Conservation (phyloP, 2,888 invertebrate species). For the Nemotelus pantherinus region DNA sequence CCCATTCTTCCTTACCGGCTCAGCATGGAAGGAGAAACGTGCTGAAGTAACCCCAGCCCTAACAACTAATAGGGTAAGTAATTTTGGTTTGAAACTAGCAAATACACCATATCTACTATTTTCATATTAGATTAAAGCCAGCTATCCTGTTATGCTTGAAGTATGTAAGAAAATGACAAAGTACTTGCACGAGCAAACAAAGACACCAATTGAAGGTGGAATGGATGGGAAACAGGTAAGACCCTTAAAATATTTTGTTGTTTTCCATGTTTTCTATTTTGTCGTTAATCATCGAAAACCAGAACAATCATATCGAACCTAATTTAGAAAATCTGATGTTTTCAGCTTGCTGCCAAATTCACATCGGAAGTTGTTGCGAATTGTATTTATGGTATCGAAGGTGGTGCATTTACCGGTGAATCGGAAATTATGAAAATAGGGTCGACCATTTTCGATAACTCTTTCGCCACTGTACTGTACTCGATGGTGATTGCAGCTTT, state of each 20-base stretch:
- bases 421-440: constrained; percentile 48
- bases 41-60: constrained; percentile 67
- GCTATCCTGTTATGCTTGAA: neutral
- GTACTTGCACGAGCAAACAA: constrained; percentile 9
- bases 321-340: neutral
- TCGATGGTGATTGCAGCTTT: constrained; percentile 45
- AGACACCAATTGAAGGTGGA: constrained; percentile 39
- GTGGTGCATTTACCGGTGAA: constrained; percentile 54
- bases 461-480: constrained; percentile 34
- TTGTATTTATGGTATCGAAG: constrained; percentile 60
- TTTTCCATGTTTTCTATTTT: neutral
- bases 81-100: neutral
- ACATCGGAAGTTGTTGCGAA: constrained; percentile 57
- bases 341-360: constrained; percentile 57
- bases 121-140: constrained; percentile 24
- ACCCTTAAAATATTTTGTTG: neutral
- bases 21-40: constrained; percentile 66
- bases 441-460: constrained; percentile 43
- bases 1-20: constrained; percentile 65
- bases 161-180: constrained; percentile 9
- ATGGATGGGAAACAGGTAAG: constrained; percentile 57
- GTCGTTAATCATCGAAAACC: too few species aligned
- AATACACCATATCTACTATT: neutral
- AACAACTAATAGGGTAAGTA: constrained; percentile 65
- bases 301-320: too few species aligned